Evolutionary conservation across 2,113 vertebrate species (phyloP).

Genomic region (Scopus umbretta): DNA sequence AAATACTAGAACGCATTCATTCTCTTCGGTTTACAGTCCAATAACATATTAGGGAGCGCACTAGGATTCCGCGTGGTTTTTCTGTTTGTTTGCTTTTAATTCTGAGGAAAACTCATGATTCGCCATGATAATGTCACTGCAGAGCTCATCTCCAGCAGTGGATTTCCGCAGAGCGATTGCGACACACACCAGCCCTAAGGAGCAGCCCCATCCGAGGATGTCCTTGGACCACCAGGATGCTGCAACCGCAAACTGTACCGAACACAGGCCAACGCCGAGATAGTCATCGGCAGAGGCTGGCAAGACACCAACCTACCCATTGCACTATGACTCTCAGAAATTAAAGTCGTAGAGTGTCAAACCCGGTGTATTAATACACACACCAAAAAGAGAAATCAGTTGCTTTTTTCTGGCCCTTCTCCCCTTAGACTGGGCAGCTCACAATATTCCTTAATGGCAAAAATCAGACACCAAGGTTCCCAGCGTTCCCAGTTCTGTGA

Average conservation of each 20-base stretch:
- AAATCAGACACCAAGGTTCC: rapidly evolving
- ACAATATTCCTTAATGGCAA: rapidly evolving
- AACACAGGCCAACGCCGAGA: rapidly evolving
- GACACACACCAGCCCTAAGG: rapidly evolving
- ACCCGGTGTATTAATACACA: rapidly evolving
- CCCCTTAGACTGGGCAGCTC: too few species aligned
- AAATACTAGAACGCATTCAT: rapidly evolving
- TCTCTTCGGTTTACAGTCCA: rapidly evolving
- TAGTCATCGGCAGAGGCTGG: rapidly evolving
- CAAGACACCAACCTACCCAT: rapidly evolving
- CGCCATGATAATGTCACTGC: rapidly evolving
- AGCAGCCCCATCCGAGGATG: rapidly evolving
- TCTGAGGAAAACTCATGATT: rapidly evolving
- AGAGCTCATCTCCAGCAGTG: rapidly evolving
- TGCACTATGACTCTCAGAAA: rapidly evolving
- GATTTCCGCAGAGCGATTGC: rapidly evolving
- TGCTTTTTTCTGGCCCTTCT: background rate
- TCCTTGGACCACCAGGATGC: rapidly evolving
- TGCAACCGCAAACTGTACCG: rapidly evolving
- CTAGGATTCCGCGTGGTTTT: rapidly evolving
- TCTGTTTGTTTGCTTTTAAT: background rate
- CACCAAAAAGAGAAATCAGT: background rate
- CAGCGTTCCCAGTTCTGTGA: rapidly evolving
- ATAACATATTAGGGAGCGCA: rapidly evolving
- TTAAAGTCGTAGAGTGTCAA: rapidly evolving